These are phyloP conservation scores for Brachionus angularis DNA, from an alignment of 1,140 invertebrate species.

Conservation along the genomic window DNA sequence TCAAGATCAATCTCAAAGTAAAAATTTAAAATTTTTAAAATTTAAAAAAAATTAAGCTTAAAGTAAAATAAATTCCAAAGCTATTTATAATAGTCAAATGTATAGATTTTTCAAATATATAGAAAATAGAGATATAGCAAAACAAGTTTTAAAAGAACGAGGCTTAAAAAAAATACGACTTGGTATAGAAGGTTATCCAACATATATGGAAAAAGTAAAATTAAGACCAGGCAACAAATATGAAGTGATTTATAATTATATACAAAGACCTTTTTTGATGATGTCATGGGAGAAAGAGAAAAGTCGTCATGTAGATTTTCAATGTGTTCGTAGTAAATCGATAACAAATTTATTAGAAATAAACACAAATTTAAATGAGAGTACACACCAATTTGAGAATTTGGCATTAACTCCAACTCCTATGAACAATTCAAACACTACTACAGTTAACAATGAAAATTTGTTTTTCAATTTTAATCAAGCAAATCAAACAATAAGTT, in stretches of 20 bases:
- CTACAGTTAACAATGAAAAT: background rate
- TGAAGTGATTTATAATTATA: slow-evolving; percentile 94
- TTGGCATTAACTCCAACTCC: background rate
- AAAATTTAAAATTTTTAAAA: background rate
- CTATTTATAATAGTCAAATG: slow-evolving; percentile 78
- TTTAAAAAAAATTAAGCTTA: no score
- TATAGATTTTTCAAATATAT: slow-evolving; percentile 99
- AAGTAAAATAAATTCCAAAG: slow-evolving; percentile 48
- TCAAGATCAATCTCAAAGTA: slow-evolving; percentile 83
- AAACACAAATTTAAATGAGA: slow-evolving; percentile 46
- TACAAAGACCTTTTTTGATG: slow-evolving; percentile 96
- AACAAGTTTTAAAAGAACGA: slow-evolving; percentile 93
- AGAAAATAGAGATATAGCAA: slow-evolving; percentile 97
- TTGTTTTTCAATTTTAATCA: slow-evolving; percentile 17
- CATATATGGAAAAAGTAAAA: slow-evolving; percentile 91
- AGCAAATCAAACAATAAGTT: background rate
- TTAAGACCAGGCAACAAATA: slow-evolving; percentile 69
- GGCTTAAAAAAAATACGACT: slow-evolving; percentile 96
- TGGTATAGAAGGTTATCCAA: slow-evolving; percentile 96
- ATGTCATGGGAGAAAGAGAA: slow-evolving; percentile 99
- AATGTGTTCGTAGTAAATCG: slow-evolving; percentile 60
- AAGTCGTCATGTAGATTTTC: slow-evolving; percentile 95
- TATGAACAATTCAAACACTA: no score
- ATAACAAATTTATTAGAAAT: slow-evolving; percentile 55
- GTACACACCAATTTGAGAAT: background rate